Base-by-base conservation (phyloP, 2,113 vertebrate genomes). In the Pomatorhinus ruficollis region DNA sequence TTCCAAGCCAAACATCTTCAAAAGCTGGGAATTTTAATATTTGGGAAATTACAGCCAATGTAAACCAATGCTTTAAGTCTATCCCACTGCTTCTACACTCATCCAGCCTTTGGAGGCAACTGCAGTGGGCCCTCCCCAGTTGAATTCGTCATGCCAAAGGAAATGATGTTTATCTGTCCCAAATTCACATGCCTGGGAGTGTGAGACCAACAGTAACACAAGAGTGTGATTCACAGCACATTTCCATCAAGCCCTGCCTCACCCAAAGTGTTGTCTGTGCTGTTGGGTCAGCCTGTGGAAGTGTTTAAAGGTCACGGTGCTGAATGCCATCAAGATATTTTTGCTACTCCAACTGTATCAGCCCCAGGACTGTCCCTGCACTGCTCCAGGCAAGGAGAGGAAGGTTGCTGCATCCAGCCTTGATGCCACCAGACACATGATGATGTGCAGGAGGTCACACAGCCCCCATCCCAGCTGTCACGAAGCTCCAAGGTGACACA, bases 351-450 rank as follows among this genome's bases (percentile, higher is more conserved):
- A 20, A 28, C 81, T 16, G 0, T 2, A 8, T 7, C 57, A 47
- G 70, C 25, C 50, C 50, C 13, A 31, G 37, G 24, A 49, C 2
- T 6, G 40, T 19, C 42, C 22, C 7, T 49, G 49, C 49, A 0
- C 33, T 10, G 82, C 39, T 42, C 3, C 31, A 19, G 40, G 50
- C 5, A 44, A 20, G 53, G 19, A 52, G 37, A 27, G 49, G 12
- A 49, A 11, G n/a, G 57, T 35, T 42, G 40, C 37, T n/a, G 50
- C 42, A 5, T 11, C 50, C 80, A 13, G 42, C 75, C 65, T 39
- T 1, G 4, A 20, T 8, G 5, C 49, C 70, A 9, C 21, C 3
- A 12, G 12, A 0, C 27, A 6, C 0, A 11, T 18, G 9, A 10
- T 1, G 24, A 10, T 0, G 8, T 8, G 37, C 59, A 8, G 2